These are phyloP conservation scores for Euura lappo DNA, from an alignment of 1,140 invertebrate genomes.

Conservation along the genomic window DNA sequence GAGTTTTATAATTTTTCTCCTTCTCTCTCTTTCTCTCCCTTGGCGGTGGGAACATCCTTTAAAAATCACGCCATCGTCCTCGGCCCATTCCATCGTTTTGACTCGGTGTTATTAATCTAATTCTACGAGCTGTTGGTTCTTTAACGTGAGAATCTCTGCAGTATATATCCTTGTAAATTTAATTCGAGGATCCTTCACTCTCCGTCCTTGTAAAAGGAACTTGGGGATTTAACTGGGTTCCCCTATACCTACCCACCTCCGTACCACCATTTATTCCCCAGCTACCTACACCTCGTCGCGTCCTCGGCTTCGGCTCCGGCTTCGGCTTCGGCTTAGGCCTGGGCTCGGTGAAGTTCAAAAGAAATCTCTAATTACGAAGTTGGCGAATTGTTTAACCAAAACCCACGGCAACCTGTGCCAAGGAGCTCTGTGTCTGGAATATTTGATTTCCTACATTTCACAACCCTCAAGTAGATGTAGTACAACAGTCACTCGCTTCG, in stretches of 20 bases:
- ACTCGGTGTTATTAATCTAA: constrained; percentile 1
- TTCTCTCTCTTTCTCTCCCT: background rate
- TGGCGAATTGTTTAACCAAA: constrained; percentile 1
- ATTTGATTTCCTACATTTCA: background rate
- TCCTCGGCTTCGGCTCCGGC: background rate
- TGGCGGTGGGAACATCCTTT: too few relatives aligned
- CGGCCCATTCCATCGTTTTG: background rate
- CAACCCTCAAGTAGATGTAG: background rate
- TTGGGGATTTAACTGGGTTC: too few relatives aligned
- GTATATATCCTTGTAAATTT: background rate
- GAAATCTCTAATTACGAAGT: background rate
- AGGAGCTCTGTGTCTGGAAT: background rate
- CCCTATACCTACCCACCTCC: background rate
- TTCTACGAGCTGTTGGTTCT: constrained; percentile 6
- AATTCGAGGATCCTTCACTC: constrained; percentile 6
- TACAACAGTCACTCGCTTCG: background rate
- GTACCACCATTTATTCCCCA: background rate
- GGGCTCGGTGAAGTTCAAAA: background rate
- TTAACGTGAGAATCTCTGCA: background rate
- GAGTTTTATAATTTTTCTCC: background rate
- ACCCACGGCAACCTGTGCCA: background rate
- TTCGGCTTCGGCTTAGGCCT: too few relatives aligned
- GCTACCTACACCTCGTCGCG: background rate
- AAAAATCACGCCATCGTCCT: background rate
- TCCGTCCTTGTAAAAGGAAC: background rate